phyloP scores from a whole-genome alignment of 2,113 vertebrate genomes.

The Morphnarchus princeps region DNA sequence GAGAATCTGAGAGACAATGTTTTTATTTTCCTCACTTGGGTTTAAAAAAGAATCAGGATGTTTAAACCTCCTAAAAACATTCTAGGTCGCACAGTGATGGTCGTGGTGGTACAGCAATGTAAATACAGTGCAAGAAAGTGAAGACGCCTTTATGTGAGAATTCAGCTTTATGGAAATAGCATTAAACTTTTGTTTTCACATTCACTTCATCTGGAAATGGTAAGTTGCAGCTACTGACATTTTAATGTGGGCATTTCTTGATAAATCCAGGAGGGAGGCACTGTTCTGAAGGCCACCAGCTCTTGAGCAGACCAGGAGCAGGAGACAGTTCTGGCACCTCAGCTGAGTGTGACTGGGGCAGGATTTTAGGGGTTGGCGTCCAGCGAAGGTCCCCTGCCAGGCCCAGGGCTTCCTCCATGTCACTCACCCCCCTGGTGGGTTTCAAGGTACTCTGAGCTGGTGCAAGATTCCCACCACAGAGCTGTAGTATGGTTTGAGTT shows the following conservation, averaged over 20 bases:
- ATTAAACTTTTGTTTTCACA: not conserved
- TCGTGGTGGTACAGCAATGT: not conserved
- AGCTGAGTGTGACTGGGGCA: not conserved
- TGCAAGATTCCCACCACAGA: not conserved
- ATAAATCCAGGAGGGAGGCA: not conserved
- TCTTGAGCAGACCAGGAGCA: not conserved
- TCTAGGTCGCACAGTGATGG: not conserved
- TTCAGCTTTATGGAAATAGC: not conserved
- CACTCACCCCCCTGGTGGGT: not conserved
- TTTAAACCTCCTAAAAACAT: not conserved
- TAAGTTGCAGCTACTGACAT: not conserved
- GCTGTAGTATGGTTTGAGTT: not conserved
- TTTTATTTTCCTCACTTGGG: not conserved
- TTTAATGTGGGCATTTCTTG: not conserved
- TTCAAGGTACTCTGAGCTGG: not conserved
- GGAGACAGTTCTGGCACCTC: not conserved
- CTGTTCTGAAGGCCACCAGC: not conserved
- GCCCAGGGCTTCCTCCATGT: fast-evolving
- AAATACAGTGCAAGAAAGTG: not conserved
- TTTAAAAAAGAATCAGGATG: not conserved
- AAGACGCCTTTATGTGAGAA: not conserved
- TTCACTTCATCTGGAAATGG: not conserved
- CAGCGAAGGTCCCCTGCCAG: not conserved
- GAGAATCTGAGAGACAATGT: not conserved
- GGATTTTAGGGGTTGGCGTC: not conserved